phyloP scores from a whole-genome alignment of 1,140 invertebrate genomes.

The Drosophila aff. region DNA sequence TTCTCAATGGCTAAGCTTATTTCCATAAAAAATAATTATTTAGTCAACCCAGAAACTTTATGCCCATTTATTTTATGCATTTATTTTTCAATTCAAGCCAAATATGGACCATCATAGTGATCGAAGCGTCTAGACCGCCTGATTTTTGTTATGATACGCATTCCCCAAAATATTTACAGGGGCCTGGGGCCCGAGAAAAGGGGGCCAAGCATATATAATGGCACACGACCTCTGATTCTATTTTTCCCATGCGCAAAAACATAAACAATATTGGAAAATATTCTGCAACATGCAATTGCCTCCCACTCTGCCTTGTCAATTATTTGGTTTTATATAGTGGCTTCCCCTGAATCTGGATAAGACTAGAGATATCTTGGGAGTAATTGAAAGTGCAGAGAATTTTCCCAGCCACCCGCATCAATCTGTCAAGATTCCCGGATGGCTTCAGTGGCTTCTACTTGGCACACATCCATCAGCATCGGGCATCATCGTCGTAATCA shows the following conservation, averaged over 20 bases:
- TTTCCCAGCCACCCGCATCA: conserved; percentile 7
- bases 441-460: conserved; percentile 15
- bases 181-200: background rate
- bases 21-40: background rate
- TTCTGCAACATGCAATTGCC: conserved; percentile 28
- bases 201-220: background rate
- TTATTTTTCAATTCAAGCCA: background rate
- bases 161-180: conserved; percentile 5
- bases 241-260: conserved; percentile 26
- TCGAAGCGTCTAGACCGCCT: conserved; percentile 3
- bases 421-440: conserved; percentile 28
- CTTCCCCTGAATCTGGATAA: conserved; percentile 3
- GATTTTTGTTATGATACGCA: conserved; percentile 16
- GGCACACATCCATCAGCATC: conserved; percentile 37
- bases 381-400: background rate
- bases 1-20: no score
- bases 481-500: conserved; percentile 5
- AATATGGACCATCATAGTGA: conserved; percentile 17
- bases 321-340: background rate
- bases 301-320: background rate
- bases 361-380: background rate
- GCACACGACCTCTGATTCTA: conserved; percentile 22
- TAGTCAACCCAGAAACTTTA: background rate
- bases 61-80: conserved; percentile 1
- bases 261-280: conserved; percentile 24